Percentiles rank a stretch among this genome's conserved stretches.
Evolutionary conservation across 2,888 invertebrate genomes (phyloP).

Genomic region (Brachyptera putata): DNA sequence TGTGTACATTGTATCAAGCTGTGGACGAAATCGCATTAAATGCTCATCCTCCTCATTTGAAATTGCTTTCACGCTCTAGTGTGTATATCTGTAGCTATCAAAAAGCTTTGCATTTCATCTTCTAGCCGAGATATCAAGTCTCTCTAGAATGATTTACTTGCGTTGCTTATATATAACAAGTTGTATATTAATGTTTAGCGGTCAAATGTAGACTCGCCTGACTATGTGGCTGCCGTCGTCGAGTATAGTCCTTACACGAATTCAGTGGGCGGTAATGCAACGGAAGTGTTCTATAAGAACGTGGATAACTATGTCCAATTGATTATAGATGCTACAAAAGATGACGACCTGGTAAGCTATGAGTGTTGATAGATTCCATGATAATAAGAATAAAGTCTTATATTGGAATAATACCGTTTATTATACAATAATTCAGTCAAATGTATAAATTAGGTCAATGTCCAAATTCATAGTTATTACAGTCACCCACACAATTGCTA

Average conservation of each 20-base stretch:
- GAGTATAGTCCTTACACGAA: slow-evolving; percentile 61
- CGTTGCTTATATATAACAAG: not conserved
- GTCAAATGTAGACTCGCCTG: slow-evolving; percentile 47
- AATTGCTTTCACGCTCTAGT: slow-evolving; percentile 12
- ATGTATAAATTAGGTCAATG: no score
- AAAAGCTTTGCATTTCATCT: no score
- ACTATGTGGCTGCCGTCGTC: slow-evolving; percentile 60
- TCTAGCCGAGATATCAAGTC: no score
- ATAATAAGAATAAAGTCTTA: no score
- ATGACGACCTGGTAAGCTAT: slow-evolving; percentile 39
- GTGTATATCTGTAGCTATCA: no score
- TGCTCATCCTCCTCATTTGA: slow-evolving; percentile 13
- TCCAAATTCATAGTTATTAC: no score
- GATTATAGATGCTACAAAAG: slow-evolving; percentile 46
- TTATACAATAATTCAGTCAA: no score
- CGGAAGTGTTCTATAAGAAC: slow-evolving; percentile 38
- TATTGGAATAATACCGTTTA: no score
- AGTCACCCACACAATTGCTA: no score
- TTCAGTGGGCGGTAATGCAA: slow-evolving; percentile 33
- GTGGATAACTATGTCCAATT: slow-evolving; percentile 45
- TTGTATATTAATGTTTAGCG: slow-evolving; percentile 1
- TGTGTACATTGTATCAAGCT: not conserved
- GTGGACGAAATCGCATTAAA: slow-evolving; percentile 8
- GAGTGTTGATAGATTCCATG: no score
- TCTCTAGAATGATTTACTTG: not conserved